Conservation (phyloP, 2,113 vertebrate genomes). For the Petromus typicus region DNA sequence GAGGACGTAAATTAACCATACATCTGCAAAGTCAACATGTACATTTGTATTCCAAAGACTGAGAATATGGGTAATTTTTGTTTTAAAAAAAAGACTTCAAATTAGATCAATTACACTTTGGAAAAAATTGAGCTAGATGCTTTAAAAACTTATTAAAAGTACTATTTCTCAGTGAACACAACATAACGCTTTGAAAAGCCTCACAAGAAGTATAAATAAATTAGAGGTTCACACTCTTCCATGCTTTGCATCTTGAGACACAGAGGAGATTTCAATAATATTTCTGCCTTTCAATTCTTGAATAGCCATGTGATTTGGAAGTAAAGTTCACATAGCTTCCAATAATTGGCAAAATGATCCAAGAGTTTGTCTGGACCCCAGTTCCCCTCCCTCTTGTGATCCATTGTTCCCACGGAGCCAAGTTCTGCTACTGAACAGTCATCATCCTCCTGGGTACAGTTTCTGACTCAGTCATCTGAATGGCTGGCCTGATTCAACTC, state of each 20-base stretch:
- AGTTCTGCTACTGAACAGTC: background rate
- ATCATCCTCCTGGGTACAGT: background rate
- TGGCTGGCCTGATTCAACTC: background rate
- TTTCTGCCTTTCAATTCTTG: background rate
- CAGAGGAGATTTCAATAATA: background rate
- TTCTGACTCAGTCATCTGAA: background rate
- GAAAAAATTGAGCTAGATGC: background rate
- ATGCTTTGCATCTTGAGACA: background rate
- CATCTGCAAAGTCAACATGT: background rate
- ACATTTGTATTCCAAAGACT: background rate
- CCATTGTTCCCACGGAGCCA: no score
- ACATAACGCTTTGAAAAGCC: conserved; percentile 15
- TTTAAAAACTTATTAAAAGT: background rate
- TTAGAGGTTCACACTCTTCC: background rate
- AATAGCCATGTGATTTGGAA: background rate
- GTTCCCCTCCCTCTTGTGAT: background rate
- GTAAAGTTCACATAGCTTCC: conserved; percentile 22
- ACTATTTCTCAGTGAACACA: background rate
- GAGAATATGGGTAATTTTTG: background rate
- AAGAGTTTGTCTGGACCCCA: background rate
- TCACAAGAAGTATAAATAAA: conserved; percentile 20
- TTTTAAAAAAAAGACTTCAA: background rate
- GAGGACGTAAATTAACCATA: background rate
- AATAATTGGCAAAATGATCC: background rate
- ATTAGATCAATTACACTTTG: background rate